phyloP scores from a whole-genome alignment of 2,113 vertebrate genomes.

The Triplophysa tibetana region DNA sequence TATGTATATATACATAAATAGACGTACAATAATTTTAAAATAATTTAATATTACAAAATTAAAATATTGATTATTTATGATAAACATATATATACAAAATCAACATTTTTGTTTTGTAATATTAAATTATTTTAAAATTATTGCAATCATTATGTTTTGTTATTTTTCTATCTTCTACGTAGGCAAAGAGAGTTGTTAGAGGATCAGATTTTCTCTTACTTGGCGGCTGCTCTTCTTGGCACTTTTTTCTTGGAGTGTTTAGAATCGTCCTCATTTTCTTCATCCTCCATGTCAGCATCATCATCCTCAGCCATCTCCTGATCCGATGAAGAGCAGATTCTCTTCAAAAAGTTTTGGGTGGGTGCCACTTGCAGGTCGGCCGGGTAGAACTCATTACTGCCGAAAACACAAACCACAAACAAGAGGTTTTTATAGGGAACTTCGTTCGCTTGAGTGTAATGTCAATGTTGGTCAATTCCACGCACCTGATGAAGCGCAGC shows the following conservation, averaged over 20 bases:
- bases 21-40: too few relatives aligned
- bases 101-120: too few relatives aligned
- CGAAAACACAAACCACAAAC: constrained; percentile 6
- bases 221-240: constrained; percentile 86
- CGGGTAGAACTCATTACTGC: constrained; percentile 92
- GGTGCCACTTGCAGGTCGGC: constrained; percentile 88
- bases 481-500: constrained; percentile 89
- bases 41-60: too few relatives aligned
- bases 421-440: background rate
- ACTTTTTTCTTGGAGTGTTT: constrained; percentile 71
- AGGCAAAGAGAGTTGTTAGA: background rate
- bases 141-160: too few relatives aligned
- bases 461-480: background rate
- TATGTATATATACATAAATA: too few relatives aligned
- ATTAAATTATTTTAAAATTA: too few relatives aligned
- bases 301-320: constrained; percentile 57
- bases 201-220: constrained; percentile 72
- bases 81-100: too few relatives aligned
- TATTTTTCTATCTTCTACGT: background rate
- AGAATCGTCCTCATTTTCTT: constrained; percentile 55
- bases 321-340: constrained; percentile 50
- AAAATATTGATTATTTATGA: too few relatives aligned
- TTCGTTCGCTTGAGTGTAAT: too few relatives aligned
- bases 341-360: constrained; percentile 84
- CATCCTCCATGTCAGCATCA: constrained; percentile 59